Conservation (phyloP, 2,113 vertebrate genomes). For the Butorides virescens region DNA sequence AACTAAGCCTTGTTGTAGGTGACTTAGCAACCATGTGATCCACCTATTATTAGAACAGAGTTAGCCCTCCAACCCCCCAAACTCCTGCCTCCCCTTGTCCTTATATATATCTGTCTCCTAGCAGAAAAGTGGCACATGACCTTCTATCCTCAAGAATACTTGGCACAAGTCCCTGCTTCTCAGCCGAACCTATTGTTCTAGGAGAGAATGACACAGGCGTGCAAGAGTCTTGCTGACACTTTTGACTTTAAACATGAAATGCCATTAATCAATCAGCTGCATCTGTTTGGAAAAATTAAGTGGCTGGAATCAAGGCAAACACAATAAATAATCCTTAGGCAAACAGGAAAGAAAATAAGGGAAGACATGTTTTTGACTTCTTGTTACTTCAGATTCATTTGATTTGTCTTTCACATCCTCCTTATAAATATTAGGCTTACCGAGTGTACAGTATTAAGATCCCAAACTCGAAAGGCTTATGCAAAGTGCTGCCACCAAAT, state of each 20-base stretch:
- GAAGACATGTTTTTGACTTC: constrained; percentile 65
- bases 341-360: constrained; percentile 64
- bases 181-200: constrained; percentile 78
- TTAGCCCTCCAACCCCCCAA: constrained; percentile 67
- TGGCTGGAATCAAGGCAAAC: constrained; percentile 78
- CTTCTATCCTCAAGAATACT: constrained; percentile 82
- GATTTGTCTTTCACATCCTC: constrained; percentile 40
- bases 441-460: background rate
- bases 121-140: constrained; percentile 80
- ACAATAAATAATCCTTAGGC: constrained; percentile 78
- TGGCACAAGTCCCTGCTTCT: constrained; percentile 79
- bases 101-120: constrained; percentile 76
- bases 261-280: constrained; percentile 82
- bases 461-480: constrained; percentile 11
- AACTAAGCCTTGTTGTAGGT: constrained; percentile 80
- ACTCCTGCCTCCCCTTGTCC: constrained; percentile 69
- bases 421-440: constrained; percentile 21
- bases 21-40: constrained; percentile 77
- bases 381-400: constrained; percentile 62
- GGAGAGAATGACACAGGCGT: constrained; percentile 75
- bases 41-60: constrained; percentile 80
- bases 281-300: constrained; percentile 84
- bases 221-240: constrained; percentile 82
- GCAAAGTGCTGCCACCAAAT: constrained; percentile 12
- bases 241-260: constrained; percentile 80